Percentiles rank a stretch among this genome's conserved stretches.
Conservation (phyloP, 2,888 invertebrate genomes). For the Candidula unifasciata region DNA sequence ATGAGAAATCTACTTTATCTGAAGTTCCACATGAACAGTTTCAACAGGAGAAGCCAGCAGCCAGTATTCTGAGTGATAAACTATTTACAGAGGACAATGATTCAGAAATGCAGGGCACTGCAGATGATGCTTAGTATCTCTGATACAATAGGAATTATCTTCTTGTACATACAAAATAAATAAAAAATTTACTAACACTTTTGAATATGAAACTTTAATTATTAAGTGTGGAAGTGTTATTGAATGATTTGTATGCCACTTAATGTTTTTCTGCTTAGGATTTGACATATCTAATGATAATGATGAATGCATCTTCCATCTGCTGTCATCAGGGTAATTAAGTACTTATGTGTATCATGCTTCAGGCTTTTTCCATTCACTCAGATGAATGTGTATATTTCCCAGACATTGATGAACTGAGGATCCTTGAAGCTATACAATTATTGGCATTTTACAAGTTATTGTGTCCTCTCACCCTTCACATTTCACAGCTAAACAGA, state of each 20-base stretch:
- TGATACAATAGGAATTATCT: background rate
- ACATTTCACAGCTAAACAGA: too few species aligned
- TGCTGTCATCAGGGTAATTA: too few species aligned
- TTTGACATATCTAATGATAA: too few species aligned
- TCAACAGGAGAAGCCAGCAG: background rate
- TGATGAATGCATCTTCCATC: too few species aligned
- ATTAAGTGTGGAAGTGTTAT: background rate
- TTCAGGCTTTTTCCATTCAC: too few species aligned
- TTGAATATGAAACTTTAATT: background rate
- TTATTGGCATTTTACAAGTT: too few species aligned
- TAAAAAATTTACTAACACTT: background rate
- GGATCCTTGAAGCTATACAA: too few species aligned
- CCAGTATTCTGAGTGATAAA: background rate
- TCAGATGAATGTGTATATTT: too few species aligned
- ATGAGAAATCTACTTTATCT: background rate
- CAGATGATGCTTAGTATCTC: background rate
- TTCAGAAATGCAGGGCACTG: conserved; percentile 13
- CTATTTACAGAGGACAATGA: conserved; percentile 10
- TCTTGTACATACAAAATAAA: background rate
- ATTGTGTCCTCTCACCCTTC: too few species aligned
- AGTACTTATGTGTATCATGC: too few species aligned
- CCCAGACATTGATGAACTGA: too few species aligned
- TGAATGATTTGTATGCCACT: background rate
- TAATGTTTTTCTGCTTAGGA: too few species aligned
- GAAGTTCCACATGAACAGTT: background rate